A percentile compares a stretch with the other conserved stretches of the same genome.
These are phyloP conservation scores for Epiblema foenella DNA, from an alignment of 2,888 invertebrate genomes.

Conservation along the genomic window DNA sequence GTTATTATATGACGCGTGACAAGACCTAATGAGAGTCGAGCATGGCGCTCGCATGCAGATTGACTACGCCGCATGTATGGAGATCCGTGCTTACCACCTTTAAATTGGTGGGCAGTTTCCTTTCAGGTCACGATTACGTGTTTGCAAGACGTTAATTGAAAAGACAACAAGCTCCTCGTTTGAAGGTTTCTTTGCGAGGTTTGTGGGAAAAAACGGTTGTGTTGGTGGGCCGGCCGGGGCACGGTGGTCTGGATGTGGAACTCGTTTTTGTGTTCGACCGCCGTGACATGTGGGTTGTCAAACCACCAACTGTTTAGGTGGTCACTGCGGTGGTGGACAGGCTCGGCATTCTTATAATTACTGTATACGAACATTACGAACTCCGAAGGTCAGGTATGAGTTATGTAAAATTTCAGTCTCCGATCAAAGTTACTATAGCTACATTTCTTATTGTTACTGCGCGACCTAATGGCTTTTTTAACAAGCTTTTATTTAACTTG, in stretches of 20 bases:
- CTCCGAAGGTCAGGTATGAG: not conserved
- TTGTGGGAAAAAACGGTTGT: slow-evolving; percentile 20
- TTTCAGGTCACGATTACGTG: slow-evolving; percentile 38
- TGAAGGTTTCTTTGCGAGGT: slow-evolving; percentile 22
- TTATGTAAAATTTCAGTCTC: not conserved
- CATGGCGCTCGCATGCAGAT: slow-evolving; percentile 58
- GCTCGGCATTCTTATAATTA: slow-evolving; percentile 50
- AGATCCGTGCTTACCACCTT: not conserved
- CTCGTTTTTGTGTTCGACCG: slow-evolving; percentile 56
- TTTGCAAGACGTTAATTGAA: slow-evolving; percentile 45
- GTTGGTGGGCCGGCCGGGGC: slow-evolving; percentile 35
- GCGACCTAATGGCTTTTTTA: too few relatives aligned
- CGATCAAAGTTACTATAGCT: not conserved
- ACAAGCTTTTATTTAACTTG: too few relatives aligned
- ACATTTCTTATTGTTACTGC: not conserved
- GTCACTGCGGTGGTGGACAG: slow-evolving; percentile 48
- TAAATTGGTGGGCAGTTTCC: slow-evolving; percentile 22
- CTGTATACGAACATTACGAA: not conserved
- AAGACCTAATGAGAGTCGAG: slow-evolving; percentile 69
- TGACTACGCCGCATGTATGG: slow-evolving; percentile 25
- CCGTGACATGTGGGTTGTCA: slow-evolving; percentile 44
- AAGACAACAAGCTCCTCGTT: slow-evolving; percentile 24
- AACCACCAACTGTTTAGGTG: slow-evolving; percentile 51
- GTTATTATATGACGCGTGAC: slow-evolving; percentile 79
- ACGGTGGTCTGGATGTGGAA: slow-evolving; percentile 52